Base-by-base conservation (phyloP, 2,888 invertebrate species). In the Amphipoea lucens region DNA sequence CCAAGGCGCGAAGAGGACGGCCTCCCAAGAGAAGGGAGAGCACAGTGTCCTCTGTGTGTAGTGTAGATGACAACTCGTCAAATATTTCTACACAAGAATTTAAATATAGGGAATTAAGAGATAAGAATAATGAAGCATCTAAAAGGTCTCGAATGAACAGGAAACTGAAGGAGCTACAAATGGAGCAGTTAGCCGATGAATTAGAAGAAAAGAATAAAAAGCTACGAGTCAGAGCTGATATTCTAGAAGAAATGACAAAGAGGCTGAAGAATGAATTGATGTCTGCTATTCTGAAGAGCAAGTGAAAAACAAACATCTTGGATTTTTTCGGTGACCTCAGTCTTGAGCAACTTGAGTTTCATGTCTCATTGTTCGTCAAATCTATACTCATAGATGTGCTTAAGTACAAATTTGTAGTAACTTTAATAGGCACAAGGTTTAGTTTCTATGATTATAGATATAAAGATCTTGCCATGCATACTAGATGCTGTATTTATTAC, bases 41-140 rank as follows among this genome's bases (percentile, higher is more conserved):
- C 91, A 94, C 93, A 23, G 94, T 96, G 75, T 96, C 96, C 42
- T 96, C 96, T 48, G 92, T 93, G 54, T 96, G 96, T 81, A 97
- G 97, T 88, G 87, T 94, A 90, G 97, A 93, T 92, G 97, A 94
- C 78, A 96, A 92, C 92, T 95, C 91, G 78, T 96, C 95, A 79
- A 94, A 91, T 75, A 90, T 92, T 68, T 96, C 97, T 82, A 95
- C 95, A 82, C 94, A 95, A 62, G 97, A 97, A 85, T 92, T 93
- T 69, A 97, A 97, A 86, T 98, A 98, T 92, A 96, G 98, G 74
- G 98, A 98, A 91, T 96, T 98, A 85, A 95, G 98, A 78, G 98
- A 98, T 91, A 98, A 98, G 92, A 98, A 98, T 94, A 98, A 98
- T 92, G 98, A 98, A 94, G 98, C 98, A 67, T 98, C 98, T 66